A percentile compares a stretch with the other conserved stretches of the same genome.
Evolutionary conservation across 2,113 vertebrate genomes (phyloP).

Genomic region (Pseudopipra pipra): DNA sequence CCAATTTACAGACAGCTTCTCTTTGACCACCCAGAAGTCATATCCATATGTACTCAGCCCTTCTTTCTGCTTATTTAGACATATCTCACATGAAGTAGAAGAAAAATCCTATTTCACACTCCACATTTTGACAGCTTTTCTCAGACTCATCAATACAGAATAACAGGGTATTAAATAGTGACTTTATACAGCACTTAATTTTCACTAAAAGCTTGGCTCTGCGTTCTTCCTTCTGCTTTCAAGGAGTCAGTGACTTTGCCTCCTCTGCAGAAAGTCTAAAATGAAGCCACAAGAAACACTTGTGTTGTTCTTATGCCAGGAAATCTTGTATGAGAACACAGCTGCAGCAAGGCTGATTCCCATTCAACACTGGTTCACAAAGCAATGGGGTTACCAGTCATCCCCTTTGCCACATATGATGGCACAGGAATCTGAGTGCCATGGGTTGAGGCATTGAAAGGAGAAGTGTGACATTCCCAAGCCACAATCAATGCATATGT

Average conservation of each 20-base stretch:
- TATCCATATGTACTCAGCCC: neutral
- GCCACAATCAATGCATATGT: fast-evolving
- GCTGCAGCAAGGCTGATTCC: neutral
- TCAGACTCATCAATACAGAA: neutral
- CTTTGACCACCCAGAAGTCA: slow-evolving; percentile 3
- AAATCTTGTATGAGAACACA: neutral
- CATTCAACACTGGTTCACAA: neutral
- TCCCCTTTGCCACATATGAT: neutral
- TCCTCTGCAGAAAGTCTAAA: neutral
- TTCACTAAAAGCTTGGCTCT: neutral
- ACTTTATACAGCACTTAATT: neutral
- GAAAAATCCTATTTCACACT: slow-evolving; percentile 44
- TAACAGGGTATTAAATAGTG: neutral
- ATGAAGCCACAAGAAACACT: neutral
- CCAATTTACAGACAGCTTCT: neutral
- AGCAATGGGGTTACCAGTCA: neutral
- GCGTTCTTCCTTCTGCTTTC: neutral
- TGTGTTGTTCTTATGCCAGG: neutral
- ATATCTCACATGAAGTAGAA: neutral
- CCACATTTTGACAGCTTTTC: neutral
- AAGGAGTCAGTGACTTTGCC: neutral
- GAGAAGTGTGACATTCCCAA: neutral
- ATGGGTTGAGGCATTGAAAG: neutral
- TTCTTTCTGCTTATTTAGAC: neutral
- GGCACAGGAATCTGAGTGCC: neutral